Base-by-base conservation (phyloP, 2,113 vertebrate species). In the Numida meleagris region DNA sequence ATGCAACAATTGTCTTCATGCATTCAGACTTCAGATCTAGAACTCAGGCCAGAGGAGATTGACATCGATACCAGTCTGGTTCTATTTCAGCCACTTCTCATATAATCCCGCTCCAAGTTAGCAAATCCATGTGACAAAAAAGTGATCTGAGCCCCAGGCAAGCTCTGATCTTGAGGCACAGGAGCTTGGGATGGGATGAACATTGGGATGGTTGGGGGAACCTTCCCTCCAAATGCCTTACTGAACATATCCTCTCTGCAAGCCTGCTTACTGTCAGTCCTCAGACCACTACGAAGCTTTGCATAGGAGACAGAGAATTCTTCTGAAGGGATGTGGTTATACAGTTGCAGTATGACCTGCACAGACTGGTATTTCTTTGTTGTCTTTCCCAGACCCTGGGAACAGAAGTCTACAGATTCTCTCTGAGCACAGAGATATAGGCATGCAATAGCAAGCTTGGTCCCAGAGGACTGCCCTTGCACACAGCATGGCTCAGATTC, bases 401-500 rank as follows among this genome's bases (percentile, higher is more conserved):
- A 50, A 31, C 20, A 16, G 7, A 13, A 82, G 33, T 18, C 48
- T 33, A 31, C 18, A 50, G 34, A 51, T 5, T 34, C 25, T 70
- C n/a, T 15, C 33, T 4, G 2, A 21, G 24, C 27, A 29, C 71
- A 58, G 31, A 34, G 51, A 53, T 16, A 53, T 53, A 53, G 40
- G 29, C 0, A 0, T 18, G 27, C 33, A 43, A n/a, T 18, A 59
- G 38, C 1, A 4, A 20, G 36, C 12, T 45, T 14, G 36, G n/a
- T 40, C 24, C 16, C 38, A 40, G 45, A 34, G 6, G 45, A 48
- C 14, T 27, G 24, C 16, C n/a, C n/a, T 70, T 6, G 2, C 25
- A 48, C 45, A 34, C 16, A 70, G 17, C 7, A 8, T 48, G 33
- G 65, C 25, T 25, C 36, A 27, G 34, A 29, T 40, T 36, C 61